Evolutionary conservation across 2,113 vertebrate genomes (phyloP), one percentile per base, ranked within the genome.

Genomic region (Corydoras maculifer): DNA sequence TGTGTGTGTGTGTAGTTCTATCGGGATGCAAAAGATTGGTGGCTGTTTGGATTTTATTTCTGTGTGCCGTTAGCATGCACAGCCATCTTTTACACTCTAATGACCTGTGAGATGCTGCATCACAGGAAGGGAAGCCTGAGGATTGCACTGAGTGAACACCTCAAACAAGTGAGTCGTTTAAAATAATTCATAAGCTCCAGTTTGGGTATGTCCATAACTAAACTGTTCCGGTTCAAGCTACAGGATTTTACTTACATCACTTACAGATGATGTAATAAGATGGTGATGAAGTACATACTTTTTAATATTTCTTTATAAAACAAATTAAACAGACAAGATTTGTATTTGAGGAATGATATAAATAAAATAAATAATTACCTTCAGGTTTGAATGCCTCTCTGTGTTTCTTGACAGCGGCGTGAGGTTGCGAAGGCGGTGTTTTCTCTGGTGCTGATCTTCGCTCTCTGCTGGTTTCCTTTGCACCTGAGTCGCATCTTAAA

Each of bases 21-120:
- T 84, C 83, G 86, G 25, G 79, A 91, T 0, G 91, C 78, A 0
- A 99, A 98, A 83, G 94, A 96, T 78, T 99, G 95, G 95, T 99
- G 95, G 96, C 77, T 97, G 43, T 96, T 99, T n/a, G 93, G 93
- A 3, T 94, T 96, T 83, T 99, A 99, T 76, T 98, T 98, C 88
- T 96, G 93, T 72, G 88, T 97, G 66, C 95, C 96, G 0, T 77
- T 98, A 84, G 80, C 83, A 1, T 97, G 92, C 49, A 95, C 94
- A 0, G 94, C 89, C 0, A 80, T 97, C 57, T 99, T 99, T 84
- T 98, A 99, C 76, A 91, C 92, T 0, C 86, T 98, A 72, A 99
- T 98, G 95, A 95, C 94, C 50, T 89, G 88, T 32, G 93, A 97
- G 87, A 96, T 98, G 95, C 82, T 99, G 18, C 86, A 89, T 69